A percentile compares a stretch with the other conserved stretches of the same genome.
phyloP scores from a whole-genome alignment of 2,888 invertebrate species.

The Eupsilia transversa region DNA sequence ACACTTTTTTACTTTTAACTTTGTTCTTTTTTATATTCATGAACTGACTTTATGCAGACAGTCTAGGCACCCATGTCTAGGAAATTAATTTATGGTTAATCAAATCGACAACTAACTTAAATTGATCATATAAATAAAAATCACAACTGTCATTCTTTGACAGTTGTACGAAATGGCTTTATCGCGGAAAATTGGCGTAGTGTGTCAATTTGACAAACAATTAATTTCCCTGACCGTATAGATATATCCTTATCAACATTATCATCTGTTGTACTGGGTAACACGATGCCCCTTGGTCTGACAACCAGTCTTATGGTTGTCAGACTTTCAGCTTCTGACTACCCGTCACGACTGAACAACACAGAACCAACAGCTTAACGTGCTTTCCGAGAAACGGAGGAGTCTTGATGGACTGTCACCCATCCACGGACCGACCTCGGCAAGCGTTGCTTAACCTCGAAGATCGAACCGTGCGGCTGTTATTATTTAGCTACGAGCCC shows the following conservation, averaged over 20 bases:
- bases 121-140: background rate
- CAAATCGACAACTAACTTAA: background rate
- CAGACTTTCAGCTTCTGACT: background rate
- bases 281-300: background rate
- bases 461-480: background rate
- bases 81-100: too few species aligned
- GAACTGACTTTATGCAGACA: background rate
- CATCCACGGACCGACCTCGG: background rate
- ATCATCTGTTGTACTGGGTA: background rate
- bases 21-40: background rate
- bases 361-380: background rate
- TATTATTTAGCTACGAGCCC: background rate
- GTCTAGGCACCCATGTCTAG: too few species aligned
- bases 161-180: background rate
- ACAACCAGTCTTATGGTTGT: too few species aligned
- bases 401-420: background rate
- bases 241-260: background rate
- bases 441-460: background rate
- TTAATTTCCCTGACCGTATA: background rate
- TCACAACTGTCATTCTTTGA: background rate
- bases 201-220: background rate
- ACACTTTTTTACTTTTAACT: conserved; percentile 12
- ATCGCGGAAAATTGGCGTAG: background rate
- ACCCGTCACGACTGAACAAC: background rate
- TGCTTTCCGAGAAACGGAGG: background rate